phyloP scores from a whole-genome alignment of 2,797 vertebrate species.

The Centroberyx gerrardi region DNA sequence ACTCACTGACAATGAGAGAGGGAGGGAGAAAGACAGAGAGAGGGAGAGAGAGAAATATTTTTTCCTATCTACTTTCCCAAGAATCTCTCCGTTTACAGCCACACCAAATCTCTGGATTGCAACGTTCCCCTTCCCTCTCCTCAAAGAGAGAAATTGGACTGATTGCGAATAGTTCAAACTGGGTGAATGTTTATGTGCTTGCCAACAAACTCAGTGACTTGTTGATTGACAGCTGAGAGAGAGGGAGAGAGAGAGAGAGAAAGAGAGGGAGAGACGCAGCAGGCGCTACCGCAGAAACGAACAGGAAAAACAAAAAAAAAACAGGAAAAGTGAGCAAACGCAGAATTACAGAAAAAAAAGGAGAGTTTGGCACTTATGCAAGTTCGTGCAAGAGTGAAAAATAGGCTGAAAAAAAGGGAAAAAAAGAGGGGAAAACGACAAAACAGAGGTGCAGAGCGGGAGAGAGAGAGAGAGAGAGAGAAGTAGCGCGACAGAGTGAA shows the following conservation, averaged over 20 bases:
- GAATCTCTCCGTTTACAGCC: conserved; percentile 40
- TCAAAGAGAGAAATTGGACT: conserved; percentile 60
- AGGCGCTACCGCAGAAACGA: conserved; percentile 65
- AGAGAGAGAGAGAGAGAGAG: conserved; percentile 22
- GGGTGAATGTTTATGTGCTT: conserved; percentile 68
- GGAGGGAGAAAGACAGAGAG: conserved; percentile 22
- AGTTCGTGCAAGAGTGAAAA: conserved; percentile 50
- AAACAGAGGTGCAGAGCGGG: not conserved
- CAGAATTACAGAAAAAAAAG: conserved; percentile 50
- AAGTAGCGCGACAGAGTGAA: not conserved
- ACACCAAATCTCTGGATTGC: conserved; percentile 48
- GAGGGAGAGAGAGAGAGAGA: conserved; percentile 48
- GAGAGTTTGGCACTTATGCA: conserved; percentile 19
- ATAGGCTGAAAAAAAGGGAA: not conserved
- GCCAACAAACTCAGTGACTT: conserved; percentile 53
- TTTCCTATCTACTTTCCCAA: conserved; percentile 21
- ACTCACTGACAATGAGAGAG: conserved; percentile 61
- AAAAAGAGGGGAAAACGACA: not conserved
- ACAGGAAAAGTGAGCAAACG: conserved; percentile 42
- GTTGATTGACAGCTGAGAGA: conserved; percentile 73
- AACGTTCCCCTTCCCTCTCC: conserved; percentile 45
- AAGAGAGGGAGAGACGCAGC: conserved; percentile 38
- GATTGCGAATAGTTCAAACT: conserved; percentile 76
- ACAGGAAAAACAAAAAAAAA: conserved; percentile 5
- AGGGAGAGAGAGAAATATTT: conserved; percentile 27